Evolutionary conservation across 1,140 invertebrate genomes (phyloP).

Genomic region (Nasonia vitripennis): DNA sequence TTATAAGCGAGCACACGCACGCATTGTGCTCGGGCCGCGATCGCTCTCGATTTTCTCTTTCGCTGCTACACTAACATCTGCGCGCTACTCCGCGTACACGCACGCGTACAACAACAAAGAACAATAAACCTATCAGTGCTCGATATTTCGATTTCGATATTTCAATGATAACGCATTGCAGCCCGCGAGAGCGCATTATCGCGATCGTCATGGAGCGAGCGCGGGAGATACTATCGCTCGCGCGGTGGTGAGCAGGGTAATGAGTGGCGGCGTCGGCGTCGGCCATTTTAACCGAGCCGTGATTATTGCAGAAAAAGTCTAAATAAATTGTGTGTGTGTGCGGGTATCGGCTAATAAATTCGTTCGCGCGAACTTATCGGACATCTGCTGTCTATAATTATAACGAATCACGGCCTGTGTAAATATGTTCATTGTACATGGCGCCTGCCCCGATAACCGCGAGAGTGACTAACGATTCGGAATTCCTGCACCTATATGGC

Average conservation of each 20-base stretch:
- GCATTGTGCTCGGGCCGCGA: not conserved
- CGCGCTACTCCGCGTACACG: not conserved
- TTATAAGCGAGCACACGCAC: not conserved
- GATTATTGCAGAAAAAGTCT: conserved; percentile 30
- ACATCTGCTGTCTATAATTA: conserved; percentile 50
- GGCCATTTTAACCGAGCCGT: conserved; percentile 24
- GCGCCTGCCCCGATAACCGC: conserved; percentile 38
- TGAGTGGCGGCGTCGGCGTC: not conserved
- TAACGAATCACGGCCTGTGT: conserved; percentile 49
- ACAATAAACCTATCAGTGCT: conserved; percentile 46
- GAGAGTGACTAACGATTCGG: conserved; percentile 41
- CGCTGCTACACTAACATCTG: conserved; percentile 11
- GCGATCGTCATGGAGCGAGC: conserved; percentile 4
- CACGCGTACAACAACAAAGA: conserved; percentile 22
- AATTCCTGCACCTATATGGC: conserved; percentile 23
- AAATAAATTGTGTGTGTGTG: conserved; percentile 39
- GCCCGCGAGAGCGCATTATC: conserved; percentile 28
- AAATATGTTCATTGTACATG: conserved; percentile 50
- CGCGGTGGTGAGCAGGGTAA: not conserved
- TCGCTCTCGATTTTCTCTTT: conserved; percentile 14
- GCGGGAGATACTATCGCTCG: conserved; percentile 28
- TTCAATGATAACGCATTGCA: conserved; percentile 38
- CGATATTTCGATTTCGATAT: conserved; percentile 49
- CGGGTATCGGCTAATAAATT: conserved; percentile 46
- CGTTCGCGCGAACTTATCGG: conserved; percentile 33